phyloP scores from a whole-genome alignment of 2,113 vertebrate genomes.

The Cynopterus brachyotis region DNA sequence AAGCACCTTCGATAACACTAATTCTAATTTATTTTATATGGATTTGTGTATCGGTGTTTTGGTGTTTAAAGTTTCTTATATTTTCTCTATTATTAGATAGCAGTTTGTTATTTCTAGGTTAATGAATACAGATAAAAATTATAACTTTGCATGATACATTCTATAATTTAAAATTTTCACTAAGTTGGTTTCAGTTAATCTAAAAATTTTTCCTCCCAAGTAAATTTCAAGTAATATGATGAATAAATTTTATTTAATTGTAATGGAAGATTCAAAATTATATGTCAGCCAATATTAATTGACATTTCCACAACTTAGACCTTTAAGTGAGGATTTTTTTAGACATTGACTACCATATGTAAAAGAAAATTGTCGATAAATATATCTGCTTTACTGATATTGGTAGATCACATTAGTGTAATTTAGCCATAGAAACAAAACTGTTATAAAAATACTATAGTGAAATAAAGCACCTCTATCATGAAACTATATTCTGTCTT shows the following conservation, averaged over 20 bases:
- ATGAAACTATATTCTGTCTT: not conserved
- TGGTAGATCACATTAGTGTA: not conserved
- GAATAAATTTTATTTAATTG: not conserved
- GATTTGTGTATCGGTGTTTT: not conserved
- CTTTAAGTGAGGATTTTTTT: not conserved
- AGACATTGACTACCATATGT: not conserved
- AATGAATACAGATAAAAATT: not conserved
- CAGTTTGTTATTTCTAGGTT: not conserved
- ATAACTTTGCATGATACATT: not conserved
- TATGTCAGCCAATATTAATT: not conserved
- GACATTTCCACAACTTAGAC: not conserved
- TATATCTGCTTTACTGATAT: not conserved
- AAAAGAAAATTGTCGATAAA: not conserved
- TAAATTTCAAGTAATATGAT: not conserved
- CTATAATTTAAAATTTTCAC: not conserved
- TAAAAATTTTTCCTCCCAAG: not conserved
- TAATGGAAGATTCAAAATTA: not conserved
- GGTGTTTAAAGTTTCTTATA: not conserved
- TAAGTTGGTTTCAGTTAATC: not conserved
- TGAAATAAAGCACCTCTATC: not conserved
- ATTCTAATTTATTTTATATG: not conserved
- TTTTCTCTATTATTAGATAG: not conserved
- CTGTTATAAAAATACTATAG: not conserved
- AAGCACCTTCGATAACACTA: not conserved
- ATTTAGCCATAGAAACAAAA: not conserved